These are phyloP conservation scores for Malacoraja senta DNA, from an alignment of 2,797 vertebrate species.

Conservation along the genomic window DNA sequence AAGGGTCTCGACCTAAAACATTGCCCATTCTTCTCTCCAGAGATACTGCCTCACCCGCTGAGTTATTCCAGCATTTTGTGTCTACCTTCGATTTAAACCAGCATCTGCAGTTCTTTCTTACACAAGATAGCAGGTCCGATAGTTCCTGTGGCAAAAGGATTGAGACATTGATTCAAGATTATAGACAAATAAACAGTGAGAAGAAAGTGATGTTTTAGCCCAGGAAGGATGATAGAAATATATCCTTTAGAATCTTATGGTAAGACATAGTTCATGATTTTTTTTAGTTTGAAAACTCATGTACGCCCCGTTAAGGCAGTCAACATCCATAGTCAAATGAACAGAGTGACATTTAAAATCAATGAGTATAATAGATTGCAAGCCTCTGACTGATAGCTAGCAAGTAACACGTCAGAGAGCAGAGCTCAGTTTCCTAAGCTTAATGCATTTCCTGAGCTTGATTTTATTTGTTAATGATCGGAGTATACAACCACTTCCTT, in stretches of 20 bases:
- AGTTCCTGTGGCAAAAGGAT: too few relatives aligned
- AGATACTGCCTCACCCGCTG: too few relatives aligned
- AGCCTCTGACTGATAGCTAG: not conserved
- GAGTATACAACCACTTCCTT: not conserved
- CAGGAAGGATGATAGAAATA: too few relatives aligned
- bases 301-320: not conserved
- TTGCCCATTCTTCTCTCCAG: too few relatives aligned
- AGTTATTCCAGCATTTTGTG: too few relatives aligned
- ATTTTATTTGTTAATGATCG: not conserved
- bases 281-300: not conserved
- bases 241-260: not conserved
- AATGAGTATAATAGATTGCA: not conserved
- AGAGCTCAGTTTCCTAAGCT: not conserved
- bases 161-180: too few relatives aligned
- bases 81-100: too few relatives aligned
- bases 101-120: too few relatives aligned
- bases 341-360: not conserved
- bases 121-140: too few relatives aligned
- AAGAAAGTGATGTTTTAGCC: too few relatives aligned
- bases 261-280: not conserved
- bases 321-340: not conserved
- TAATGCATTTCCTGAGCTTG: not conserved
- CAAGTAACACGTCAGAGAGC: not conserved
- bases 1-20: too few relatives aligned
- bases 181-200: too few relatives aligned